A percentile compares a stretch with the other conserved stretches of the same genome.
phyloP scores from a whole-genome alignment of 2,113 vertebrate species.

The Malaclemys terrapin region DNA sequence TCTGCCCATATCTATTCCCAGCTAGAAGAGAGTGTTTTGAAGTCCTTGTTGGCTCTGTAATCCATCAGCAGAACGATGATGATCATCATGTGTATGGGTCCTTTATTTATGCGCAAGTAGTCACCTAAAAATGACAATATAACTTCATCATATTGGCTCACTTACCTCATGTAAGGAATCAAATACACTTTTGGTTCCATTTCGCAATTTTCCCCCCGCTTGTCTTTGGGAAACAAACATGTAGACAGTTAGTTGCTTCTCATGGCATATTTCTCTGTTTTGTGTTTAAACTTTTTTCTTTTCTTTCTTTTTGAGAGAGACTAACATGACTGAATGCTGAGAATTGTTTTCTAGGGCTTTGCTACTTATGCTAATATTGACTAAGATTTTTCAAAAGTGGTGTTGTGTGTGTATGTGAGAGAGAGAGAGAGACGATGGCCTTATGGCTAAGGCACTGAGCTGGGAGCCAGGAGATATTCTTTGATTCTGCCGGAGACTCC shows the following conservation, averaged over 20 bases:
- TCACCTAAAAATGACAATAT: not conserved
- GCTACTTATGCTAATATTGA: not conserved
- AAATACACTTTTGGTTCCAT: not conserved
- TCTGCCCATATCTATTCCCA: constrained; percentile 44
- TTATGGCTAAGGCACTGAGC: not conserved
- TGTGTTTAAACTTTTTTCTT: not conserved
- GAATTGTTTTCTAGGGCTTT: not conserved
- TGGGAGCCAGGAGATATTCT: not conserved
- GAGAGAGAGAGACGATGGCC: accelerated
- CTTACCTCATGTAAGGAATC: constrained; percentile 6
- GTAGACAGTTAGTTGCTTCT: not conserved
- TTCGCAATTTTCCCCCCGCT: not conserved
- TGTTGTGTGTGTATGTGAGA: not conserved
- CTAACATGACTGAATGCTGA: not conserved
- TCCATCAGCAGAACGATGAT: not conserved
- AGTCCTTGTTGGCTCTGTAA: not conserved
- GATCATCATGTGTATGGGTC: not conserved
- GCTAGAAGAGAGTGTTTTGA: not conserved
- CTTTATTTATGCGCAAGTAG: not conserved
- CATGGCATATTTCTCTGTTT: not conserved
- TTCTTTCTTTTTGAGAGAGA: not conserved
- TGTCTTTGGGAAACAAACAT: not conserved
- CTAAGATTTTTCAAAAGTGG: accelerated
- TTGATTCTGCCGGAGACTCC: not conserved
- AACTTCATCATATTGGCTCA: not conserved